Evolutionary conservation across 2,888 invertebrate genomes (phyloP).

Genomic region (Alcis repandata): DNA sequence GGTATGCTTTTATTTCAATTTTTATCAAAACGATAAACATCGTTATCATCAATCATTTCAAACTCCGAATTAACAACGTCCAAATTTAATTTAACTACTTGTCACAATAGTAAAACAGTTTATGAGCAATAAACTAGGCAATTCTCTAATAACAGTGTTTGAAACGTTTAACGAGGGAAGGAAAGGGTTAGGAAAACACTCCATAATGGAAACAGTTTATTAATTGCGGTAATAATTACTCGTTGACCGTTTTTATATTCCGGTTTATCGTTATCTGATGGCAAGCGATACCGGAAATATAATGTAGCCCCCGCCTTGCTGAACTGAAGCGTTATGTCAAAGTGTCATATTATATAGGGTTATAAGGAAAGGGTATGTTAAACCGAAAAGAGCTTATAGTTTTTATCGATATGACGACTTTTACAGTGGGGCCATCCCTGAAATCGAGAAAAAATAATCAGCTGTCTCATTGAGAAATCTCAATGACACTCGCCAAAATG

Average conservation of each 20-base stretch:
- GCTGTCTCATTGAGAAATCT: too few species aligned
- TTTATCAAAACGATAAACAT: too few species aligned
- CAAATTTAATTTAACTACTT: not conserved
- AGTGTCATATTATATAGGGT: too few species aligned
- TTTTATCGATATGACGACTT: too few species aligned
- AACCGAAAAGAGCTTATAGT: too few species aligned
- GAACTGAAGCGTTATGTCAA: not conserved
- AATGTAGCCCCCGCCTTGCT: too few species aligned
- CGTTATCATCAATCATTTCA: not conserved
- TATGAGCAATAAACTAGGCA: conserved; percentile 55
- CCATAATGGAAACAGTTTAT: conserved; percentile 50
- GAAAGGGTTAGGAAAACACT: conserved; percentile 37
- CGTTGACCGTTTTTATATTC: conserved; percentile 42
- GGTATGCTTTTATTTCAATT: too few species aligned
- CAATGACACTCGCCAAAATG: too few species aligned
- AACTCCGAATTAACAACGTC: not conserved
- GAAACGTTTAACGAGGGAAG: conserved; percentile 52
- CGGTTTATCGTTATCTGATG: not conserved
- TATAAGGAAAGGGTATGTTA: too few species aligned
- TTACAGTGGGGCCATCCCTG: too few species aligned
- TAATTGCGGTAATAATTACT: conserved; percentile 50
- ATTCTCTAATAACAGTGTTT: conserved; percentile 53
- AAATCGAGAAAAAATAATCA: too few species aligned
- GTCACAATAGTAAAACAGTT: conserved; percentile 19
- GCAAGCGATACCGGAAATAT: not conserved